Conservation (phyloP, 2,888 invertebrate species). For the Erebia aethiops region DNA sequence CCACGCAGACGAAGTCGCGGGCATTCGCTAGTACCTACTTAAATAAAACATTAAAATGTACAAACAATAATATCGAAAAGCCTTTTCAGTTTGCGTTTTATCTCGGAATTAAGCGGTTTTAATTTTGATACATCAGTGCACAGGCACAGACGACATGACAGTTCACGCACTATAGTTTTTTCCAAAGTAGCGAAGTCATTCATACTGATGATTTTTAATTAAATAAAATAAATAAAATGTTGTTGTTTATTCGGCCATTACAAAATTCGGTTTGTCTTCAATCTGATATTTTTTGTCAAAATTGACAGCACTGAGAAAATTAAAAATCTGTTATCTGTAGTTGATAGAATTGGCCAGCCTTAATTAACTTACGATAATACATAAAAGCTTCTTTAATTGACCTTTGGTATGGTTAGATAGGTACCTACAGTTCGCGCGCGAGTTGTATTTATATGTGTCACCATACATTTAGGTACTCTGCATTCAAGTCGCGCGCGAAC, state of each 20-base stretch:
- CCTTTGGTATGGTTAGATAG: too few relatives aligned
- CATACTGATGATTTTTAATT: slow-evolving; percentile 55
- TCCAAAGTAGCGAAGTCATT: slow-evolving; percentile 72
- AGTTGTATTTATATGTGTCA: too few relatives aligned
- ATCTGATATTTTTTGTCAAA: neutral
- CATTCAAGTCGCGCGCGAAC: too few relatives aligned
- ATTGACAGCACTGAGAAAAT: neutral
- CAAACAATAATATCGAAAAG: slow-evolving; percentile 72
- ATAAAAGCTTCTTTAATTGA: too few relatives aligned
- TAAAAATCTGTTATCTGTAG: neutral
- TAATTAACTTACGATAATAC: neutral
- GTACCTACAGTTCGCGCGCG: too few relatives aligned
- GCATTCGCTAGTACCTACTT: neutral
- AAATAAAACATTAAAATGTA: slow-evolving; percentile 23
- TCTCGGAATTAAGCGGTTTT: slow-evolving; percentile 70
- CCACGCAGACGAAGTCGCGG: too few relatives aligned
- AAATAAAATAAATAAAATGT: slow-evolving; percentile 29
- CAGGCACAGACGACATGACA: slow-evolving; percentile 74
- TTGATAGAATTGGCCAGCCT: neutral
- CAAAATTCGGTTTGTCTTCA: slow-evolving; percentile 49
- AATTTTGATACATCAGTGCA: slow-evolving; percentile 75
- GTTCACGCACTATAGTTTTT: slow-evolving; percentile 74
- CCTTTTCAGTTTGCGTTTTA: slow-evolving; percentile 72
- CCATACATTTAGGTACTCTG: too few relatives aligned
- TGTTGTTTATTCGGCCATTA: slow-evolving; percentile 44